phyloP scores from a whole-genome alignment of 2,797 vertebrate genomes.

The Alauda arvensis region DNA sequence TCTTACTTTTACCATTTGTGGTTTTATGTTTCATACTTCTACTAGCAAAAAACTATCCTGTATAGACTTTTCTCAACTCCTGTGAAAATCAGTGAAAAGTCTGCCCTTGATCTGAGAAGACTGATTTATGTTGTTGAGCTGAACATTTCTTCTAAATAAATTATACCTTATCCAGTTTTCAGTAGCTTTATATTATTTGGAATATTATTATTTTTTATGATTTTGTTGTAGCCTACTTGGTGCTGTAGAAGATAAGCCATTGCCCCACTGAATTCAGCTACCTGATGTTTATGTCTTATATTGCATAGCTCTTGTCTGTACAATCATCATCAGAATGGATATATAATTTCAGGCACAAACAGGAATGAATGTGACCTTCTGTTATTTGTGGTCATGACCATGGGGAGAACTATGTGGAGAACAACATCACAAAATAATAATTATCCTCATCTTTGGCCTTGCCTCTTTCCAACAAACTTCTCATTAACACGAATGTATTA shows the following conservation, averaged over 20 bases:
- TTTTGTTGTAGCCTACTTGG: rapidly evolving
- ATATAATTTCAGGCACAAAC: neutral
- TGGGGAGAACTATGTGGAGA: neutral
- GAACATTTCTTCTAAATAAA: neutral
- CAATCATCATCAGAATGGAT: neutral
- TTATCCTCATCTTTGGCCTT: neutral
- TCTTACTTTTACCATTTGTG: neutral
- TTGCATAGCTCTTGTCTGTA: neutral
- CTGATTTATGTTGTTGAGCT: neutral
- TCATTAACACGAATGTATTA: neutral
- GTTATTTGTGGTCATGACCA: neutral
- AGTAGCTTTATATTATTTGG: neutral
- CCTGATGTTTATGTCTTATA: neutral
- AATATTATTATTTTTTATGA: neutral
- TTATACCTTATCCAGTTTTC: neutral
- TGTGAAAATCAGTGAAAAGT: neutral
- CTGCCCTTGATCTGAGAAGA: neutral
- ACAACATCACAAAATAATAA: neutral
- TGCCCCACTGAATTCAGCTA: neutral
- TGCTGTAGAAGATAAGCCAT: neutral
- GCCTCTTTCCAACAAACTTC: neutral
- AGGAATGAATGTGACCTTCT: neutral
- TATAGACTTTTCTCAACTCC: neutral
- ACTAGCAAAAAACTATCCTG: neutral
- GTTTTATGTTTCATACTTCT: neutral